Evolutionary conservation across 2,113 vertebrate genomes (phyloP).

Genomic region (Lagopus muta): DNA sequence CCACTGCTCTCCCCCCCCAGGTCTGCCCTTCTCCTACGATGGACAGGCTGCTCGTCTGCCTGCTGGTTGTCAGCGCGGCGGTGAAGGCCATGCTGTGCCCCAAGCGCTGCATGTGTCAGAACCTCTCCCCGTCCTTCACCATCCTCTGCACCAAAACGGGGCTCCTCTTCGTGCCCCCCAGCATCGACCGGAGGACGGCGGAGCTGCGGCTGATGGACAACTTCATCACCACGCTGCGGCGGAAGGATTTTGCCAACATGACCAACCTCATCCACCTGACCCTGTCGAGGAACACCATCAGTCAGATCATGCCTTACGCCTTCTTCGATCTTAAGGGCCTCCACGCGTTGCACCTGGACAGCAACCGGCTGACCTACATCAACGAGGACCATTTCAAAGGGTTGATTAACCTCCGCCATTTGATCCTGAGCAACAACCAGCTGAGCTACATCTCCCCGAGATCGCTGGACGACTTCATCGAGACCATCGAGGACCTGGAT

Average conservation of each 20-base stretch:
- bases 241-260: constrained; percentile 94
- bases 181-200: constrained; percentile 90
- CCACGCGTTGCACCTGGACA: constrained; percentile 91
- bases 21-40: constrained; percentile 71
- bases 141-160: constrained; percentile 95
- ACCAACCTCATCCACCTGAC: constrained; percentile 91
- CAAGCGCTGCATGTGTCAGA: constrained; percentile 94
- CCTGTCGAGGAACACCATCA: constrained; percentile 92
- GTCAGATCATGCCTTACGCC: constrained; percentile 91
- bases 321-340: constrained; percentile 90
- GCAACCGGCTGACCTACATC: constrained; percentile 89
- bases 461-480: constrained; percentile 90
- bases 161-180: constrained; percentile 91
- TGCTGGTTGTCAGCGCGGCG: constrained; percentile 81
- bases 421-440: constrained; percentile 95
- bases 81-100: constrained; percentile 86
- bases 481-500: constrained; percentile 93
- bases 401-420: constrained; percentile 87
- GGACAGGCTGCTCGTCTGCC: constrained; percentile 83
- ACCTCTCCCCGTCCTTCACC: constrained; percentile 89
- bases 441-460: constrained; percentile 86
- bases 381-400: constrained; percentile 90
- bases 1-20: neutral
- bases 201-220: constrained; percentile 94
- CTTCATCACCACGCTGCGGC: constrained; percentile 89